These are phyloP conservation scores for Ylistrum balloti DNA, from an alignment of 1,140 invertebrate species.

Conservation along the genomic window DNA sequence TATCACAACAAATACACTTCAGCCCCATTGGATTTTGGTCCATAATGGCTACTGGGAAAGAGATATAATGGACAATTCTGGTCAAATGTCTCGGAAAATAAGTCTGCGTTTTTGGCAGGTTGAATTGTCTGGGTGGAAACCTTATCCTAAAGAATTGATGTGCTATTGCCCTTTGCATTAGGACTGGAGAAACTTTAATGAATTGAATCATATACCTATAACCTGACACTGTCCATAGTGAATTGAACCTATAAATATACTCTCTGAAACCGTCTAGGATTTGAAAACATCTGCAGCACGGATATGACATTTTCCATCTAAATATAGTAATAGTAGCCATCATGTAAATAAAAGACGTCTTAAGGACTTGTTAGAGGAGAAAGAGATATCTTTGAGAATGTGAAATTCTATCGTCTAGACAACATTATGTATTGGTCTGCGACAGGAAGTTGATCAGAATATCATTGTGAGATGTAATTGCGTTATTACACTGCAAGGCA, in stretches of 20 bases:
- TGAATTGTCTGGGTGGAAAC: conserved; percentile 15
- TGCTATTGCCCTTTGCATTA: background rate
- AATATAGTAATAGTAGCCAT: conserved; percentile 8
- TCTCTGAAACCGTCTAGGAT: background rate
- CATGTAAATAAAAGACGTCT: background rate
- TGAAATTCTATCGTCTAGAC: conserved; percentile 38
- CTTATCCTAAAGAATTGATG: background rate
- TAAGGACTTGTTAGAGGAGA: background rate
- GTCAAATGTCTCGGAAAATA: conserved; percentile 6
- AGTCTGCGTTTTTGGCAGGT: conserved; percentile 6
- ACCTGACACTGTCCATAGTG: background rate
- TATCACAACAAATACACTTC: background rate
- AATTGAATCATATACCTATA: conserved; percentile 20
- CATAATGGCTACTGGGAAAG: background rate
- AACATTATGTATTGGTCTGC: background rate
- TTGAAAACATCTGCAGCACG: background rate
- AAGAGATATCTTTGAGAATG: background rate
- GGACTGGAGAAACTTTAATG: background rate
- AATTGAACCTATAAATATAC: conserved; percentile 12
- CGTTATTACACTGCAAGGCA: conserved; percentile 32
- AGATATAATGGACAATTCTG: conserved; percentile 13
- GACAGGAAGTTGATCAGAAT: conserved; percentile 38
- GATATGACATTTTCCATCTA: background rate
- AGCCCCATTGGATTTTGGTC: background rate
- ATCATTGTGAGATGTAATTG: conserved; percentile 17